Base-by-base conservation (phyloP, 2,113 vertebrate species). In the Cinclus cinclus region DNA sequence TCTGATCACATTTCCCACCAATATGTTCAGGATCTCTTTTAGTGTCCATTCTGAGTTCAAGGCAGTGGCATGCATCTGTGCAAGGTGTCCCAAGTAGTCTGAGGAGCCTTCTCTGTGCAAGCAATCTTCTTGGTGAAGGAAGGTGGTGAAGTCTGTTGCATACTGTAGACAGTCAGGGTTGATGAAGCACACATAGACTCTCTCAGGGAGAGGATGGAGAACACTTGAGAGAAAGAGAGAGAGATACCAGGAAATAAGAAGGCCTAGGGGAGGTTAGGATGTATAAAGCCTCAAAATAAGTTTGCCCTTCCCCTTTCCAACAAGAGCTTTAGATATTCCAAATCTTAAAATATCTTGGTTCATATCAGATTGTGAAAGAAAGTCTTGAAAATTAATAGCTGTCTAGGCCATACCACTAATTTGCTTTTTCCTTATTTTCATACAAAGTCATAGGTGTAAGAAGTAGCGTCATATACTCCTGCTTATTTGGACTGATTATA, bases 141-240 rank as follows among this genome's bases (percentile, higher is more conserved):
- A 89, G 81, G 55, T 96, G 76, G 23, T 89, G 89, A 63, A 89
- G 79, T 93, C 94, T 91, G 75, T 75, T 93, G 93, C 68, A 80
- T 78, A 70, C 46, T 85, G 90, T 87, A 90, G 93, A 73, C 75
- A 95, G 90, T 74, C 95, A 59, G 71, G 76, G 55, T 83, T 93
- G 95, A 75, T 95, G 94, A 92, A 89, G 93, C 84, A 97, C 90
- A 94, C 78, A 96, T 53, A 94, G 94, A 86, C 90, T 96, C 88
- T 95, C 81, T 96, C 97, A 97, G 89, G 82, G 92, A 94, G 93
- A 96, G 95, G 93, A 81, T 96, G 95, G 83, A 92, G 92, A 93
- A 89, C 97, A 95, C 95, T 97, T 97, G 78, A 97, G 96, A 97
- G 90, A 97, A 92, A 96, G 62, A 97, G 84, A 97, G 80, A 96